Base-by-base conservation (phyloP, 1,140 invertebrate genomes). In the Alviniconcha marisindica region DNA sequence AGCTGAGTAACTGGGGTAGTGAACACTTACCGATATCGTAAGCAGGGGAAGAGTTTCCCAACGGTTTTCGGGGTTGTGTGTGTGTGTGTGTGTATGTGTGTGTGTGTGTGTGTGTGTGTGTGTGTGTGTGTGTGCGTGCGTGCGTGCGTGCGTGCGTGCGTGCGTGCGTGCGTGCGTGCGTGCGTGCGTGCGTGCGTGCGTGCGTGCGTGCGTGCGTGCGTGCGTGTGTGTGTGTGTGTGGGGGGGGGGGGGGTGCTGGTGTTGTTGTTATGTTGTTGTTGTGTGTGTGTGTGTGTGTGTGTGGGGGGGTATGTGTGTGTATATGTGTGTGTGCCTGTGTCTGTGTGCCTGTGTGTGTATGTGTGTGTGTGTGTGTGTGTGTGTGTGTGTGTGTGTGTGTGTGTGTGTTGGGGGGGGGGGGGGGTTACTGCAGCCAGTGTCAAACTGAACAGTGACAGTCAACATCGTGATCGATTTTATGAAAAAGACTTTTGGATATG, bases 31-130 rank as follows among this genome's bases (percentile, higher is more conserved):
- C n/a, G n/a, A n/a, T n/a, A n/a, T n/a, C n/a, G n/a, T n/a, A n/a
- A n/a, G n/a, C n/a, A n/a, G n/a, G n/a, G n/a, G n/a, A n/a, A n/a
- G n/a, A n/a, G n/a, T n/a, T n/a, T n/a, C n/a, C n/a, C n/a, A n/a
- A n/a, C n/a, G n/a, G n/a, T n/a, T 73, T 28, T 7, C 71, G 4
- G 7, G 40, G 14, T 24, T 66, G 63, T 66, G 63, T 66, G 4
- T 66, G 63, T 31, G n/a, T 66, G 63, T 66, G 63, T 66, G 63
- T 66, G 63, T 66, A 28, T 66, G 63, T 33, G 63, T 66, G 63
- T 33, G 63, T 66, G 63, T 33, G 63, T 66, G 63, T 66, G 63
- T 66, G 63, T 66, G 63, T 66, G n/a, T 66, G n/a, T 66, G 63
- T 33, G 28, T 33, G 63, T 33, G n/a, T 28, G 28, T 66, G n/a